Conservation (phyloP, 2,888 invertebrate species). For the Schizaphis graminum region DNA sequence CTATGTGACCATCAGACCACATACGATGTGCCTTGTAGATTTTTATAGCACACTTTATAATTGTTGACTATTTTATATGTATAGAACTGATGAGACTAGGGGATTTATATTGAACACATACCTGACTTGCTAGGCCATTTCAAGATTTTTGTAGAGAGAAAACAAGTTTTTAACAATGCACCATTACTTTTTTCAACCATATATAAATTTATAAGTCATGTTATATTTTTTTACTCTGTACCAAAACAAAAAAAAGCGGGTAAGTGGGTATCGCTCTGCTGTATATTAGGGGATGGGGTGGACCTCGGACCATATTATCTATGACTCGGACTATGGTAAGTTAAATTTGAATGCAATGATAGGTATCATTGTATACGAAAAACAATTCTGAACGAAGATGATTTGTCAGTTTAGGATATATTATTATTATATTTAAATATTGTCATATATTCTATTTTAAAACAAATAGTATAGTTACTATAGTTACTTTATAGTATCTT, state of each 20-base stretch:
- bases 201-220: background rate
- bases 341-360: too few species aligned
- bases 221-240: background rate
- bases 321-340: too few species aligned
- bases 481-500: too few species aligned
- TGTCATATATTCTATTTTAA: too few species aligned
- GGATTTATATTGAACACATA: background rate
- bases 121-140: background rate
- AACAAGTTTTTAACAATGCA: background rate
- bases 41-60: background rate
- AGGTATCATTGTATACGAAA: too few species aligned
- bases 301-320: too few species aligned
- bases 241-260: background rate
- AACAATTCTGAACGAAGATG: too few species aligned
- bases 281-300: too few species aligned
- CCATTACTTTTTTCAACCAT: background rate
- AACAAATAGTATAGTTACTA: too few species aligned
- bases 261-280: too few species aligned
- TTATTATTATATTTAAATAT: too few species aligned
- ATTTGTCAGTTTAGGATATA: too few species aligned
- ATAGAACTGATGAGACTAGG: background rate
- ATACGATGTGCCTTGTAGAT: background rate
- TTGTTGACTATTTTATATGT: background rate
- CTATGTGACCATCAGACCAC: background rate
- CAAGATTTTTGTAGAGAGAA: background rate